A percentile compares a stretch with the other conserved stretches of the same genome.
These are phyloP conservation scores for Periophthalmus modestus DNA, from an alignment of 2,113 vertebrate species.

Conservation along the genomic window DNA sequence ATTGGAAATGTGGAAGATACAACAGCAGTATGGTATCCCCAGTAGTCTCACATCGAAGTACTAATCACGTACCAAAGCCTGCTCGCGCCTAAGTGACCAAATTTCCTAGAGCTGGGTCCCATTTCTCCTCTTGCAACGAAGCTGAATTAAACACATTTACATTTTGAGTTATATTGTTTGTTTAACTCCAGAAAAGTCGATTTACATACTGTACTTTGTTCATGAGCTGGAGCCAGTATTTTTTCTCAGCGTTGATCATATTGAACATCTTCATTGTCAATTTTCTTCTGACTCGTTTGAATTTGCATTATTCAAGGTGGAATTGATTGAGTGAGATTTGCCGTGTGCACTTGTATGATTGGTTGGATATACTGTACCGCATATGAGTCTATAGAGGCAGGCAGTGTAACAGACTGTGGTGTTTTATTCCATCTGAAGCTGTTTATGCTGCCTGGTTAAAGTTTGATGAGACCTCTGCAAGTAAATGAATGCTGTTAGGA, in stretches of 20 bases:
- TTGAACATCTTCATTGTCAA: background rate
- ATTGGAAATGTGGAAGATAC: too few species aligned
- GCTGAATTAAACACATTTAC: background rate
- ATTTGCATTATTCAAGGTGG: slow-evolving; percentile 7
- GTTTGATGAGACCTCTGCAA: slow-evolving; percentile 70
- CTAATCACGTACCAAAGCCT: too few species aligned
- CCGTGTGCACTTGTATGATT: slow-evolving; percentile 4
- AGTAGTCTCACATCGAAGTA: too few species aligned
- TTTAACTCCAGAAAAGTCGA: background rate
- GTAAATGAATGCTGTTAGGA: slow-evolving; percentile 65
- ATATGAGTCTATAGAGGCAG: slow-evolving; percentile 13
- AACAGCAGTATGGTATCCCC: too few species aligned
- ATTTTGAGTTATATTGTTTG: background rate
- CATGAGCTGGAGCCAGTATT: background rate
- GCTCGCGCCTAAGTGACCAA: too few species aligned
- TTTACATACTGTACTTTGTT: background rate
- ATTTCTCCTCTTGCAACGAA: too few species aligned
- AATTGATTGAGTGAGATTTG: slow-evolving; percentile 1
- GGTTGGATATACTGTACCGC: slow-evolving; percentile 11
- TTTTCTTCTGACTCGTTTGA: background rate
- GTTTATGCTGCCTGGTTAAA: slow-evolving; percentile 70
- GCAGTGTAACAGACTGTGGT: slow-evolving; percentile 39
- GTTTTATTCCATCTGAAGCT: slow-evolving; percentile 70
- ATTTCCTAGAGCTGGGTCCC: too few species aligned
- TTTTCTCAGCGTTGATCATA: background rate